phyloP scores from a whole-genome alignment of 1,140 invertebrate genomes.

The Leguminivora glycinivorella region DNA sequence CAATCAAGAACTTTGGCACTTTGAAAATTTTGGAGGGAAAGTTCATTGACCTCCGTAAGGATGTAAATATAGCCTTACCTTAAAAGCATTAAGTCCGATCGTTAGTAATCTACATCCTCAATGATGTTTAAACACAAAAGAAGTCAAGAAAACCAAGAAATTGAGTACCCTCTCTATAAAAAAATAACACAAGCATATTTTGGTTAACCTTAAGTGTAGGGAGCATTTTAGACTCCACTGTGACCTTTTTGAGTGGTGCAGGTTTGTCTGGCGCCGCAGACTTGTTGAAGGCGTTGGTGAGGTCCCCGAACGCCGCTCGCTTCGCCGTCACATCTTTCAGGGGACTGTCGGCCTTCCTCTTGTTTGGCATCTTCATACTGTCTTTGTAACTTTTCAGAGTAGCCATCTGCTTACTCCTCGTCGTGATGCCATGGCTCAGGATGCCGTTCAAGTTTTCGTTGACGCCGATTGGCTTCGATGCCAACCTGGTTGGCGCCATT shows the following conservation, averaged over 20 bases:
- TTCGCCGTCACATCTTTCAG: conserved; percentile 81
- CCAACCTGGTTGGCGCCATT: conserved; percentile 81
- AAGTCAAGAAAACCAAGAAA: conserved; percentile 27
- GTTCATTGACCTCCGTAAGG: conserved; percentile 48
- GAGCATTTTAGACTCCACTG: conserved; percentile 76
- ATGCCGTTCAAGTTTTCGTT: conserved; percentile 72
- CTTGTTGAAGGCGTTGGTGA: conserved; percentile 84
- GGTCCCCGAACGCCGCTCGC: conserved; percentile 86
- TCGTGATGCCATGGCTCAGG: conserved; percentile 64
- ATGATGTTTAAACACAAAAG: neutral
- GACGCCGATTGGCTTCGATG: conserved; percentile 72
- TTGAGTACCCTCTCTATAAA: conserved; percentile 46
- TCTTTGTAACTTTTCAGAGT: conserved; percentile 69
- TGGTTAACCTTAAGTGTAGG: conserved; percentile 73
- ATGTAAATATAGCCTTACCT: conserved; percentile 1
- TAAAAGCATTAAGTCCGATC: neutral
- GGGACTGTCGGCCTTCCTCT: conserved; percentile 81
- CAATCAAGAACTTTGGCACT: neutral
- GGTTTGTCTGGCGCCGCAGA: conserved; percentile 58
- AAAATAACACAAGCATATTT: conserved; percentile 36
- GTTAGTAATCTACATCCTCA: neutral
- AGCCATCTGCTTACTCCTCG: conserved; percentile 73
- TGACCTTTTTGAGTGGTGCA: conserved; percentile 75
- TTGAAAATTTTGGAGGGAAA: conserved; percentile 60
- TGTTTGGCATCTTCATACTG: conserved; percentile 63